These are phyloP conservation scores for Varanus salvator DNA, from an alignment of 2,113 vertebrate species.

Conservation along the genomic window DNA sequence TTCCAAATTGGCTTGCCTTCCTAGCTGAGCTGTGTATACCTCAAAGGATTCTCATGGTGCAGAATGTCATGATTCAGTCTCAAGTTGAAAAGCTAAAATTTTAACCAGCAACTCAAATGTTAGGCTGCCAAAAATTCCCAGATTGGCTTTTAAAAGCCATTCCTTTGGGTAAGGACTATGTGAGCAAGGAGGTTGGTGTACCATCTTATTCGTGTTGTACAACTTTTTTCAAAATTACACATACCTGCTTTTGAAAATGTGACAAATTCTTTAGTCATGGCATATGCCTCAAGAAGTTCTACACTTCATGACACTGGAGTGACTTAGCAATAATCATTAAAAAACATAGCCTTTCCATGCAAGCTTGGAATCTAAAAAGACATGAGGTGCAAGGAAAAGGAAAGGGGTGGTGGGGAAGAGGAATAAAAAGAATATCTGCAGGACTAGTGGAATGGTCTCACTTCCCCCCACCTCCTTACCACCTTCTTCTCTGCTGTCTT, in stretches of 20 bases:
- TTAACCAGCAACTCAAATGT: slow-evolving; percentile 27
- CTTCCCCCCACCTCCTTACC: too few species aligned
- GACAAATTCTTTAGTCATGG: not conserved
- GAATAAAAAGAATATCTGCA: too few species aligned
- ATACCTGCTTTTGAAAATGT: slow-evolving; percentile 4
- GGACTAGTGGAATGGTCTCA: too few species aligned
- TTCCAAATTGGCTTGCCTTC: not conserved
- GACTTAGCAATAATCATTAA: too few species aligned
- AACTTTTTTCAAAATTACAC: not conserved
- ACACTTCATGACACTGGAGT: not conserved
- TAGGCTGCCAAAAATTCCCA: slow-evolving; percentile 29
- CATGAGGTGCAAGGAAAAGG: too few species aligned
- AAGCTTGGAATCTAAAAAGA: too few species aligned
- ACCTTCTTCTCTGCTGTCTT: too few species aligned
- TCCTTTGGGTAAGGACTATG: not conserved
- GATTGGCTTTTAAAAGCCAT: slow-evolving; percentile 14
- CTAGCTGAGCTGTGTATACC: not conserved
- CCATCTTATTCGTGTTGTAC: not conserved
- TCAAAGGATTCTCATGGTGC: slow-evolving; percentile 37
- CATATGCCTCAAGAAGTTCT: slow-evolving; percentile 1
- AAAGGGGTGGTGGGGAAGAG: too few species aligned
- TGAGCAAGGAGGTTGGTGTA: not conserved
- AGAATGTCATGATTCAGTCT: slow-evolving; percentile 25
- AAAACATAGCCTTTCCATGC: too few species aligned
- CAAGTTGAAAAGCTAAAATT: slow-evolving; percentile 43